Evolutionary conservation across 2,113 vertebrate species (phyloP).

Genomic region (Thalassarche chlororhynchos): DNA sequence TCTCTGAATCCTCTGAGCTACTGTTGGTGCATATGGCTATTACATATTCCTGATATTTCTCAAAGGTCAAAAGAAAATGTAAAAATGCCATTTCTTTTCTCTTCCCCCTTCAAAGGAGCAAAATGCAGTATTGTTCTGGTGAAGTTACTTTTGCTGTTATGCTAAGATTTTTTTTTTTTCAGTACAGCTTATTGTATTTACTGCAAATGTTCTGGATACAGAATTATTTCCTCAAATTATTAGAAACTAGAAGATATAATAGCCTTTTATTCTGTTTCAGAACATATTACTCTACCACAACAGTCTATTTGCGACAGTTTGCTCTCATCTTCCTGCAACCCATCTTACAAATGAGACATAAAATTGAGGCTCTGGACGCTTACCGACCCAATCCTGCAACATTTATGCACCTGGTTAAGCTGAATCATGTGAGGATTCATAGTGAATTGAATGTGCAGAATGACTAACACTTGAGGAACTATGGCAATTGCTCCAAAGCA

Average conservation of each 20-base stretch:
- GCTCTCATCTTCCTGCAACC: constrained; percentile 34
- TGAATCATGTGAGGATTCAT: constrained; percentile 17
- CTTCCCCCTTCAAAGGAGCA: constrained; percentile 4
- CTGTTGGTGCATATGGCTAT: constrained; percentile 35
- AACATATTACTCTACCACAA: constrained; percentile 4
- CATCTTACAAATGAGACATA: constrained; percentile 41
- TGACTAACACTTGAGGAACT: background rate
- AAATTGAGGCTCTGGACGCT: constrained; percentile 27
- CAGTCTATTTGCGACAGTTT: constrained; percentile 19
- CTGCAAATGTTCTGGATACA: constrained; percentile 50
- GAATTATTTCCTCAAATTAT: constrained; percentile 56
- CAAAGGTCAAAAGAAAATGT: constrained; percentile 73
- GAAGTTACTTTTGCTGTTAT: background rate
- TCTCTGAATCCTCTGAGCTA: constrained; percentile 37
- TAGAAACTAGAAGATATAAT: constrained; percentile 50
- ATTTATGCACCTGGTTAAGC: constrained; percentile 56
- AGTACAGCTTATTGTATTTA: constrained; percentile 56
- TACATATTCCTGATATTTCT: constrained; percentile 67
- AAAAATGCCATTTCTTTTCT: constrained; percentile 53
- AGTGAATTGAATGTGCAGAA: background rate
- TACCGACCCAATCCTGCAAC: constrained; percentile 43
- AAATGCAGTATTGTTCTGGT: constrained; percentile 43
- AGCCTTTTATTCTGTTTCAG: constrained; percentile 51
- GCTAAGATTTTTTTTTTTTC: constrained; percentile 22
- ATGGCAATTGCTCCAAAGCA: background rate